A percentile compares a stretch with the other conserved stretches of the same genome.
phyloP scores from a whole-genome alignment of 2,113 vertebrate genomes.

The Chinchilla lanigera region DNA sequence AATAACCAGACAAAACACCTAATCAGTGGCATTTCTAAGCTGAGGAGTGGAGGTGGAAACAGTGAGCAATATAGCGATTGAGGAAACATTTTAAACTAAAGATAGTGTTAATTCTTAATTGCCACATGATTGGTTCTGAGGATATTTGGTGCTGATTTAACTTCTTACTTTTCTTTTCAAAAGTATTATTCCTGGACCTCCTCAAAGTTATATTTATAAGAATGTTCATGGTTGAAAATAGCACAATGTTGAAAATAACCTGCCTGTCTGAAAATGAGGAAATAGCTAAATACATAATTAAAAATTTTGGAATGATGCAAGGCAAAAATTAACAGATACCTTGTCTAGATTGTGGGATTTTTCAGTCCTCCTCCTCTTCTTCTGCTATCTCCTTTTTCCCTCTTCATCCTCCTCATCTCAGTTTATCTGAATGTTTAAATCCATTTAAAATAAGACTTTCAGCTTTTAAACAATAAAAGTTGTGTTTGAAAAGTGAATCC shows the following conservation, averaged over 20 bases:
- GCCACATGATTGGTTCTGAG: neutral
- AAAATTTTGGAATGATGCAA: neutral
- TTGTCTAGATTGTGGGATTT: neutral
- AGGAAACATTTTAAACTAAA: neutral
- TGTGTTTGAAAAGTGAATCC: slow-evolving; percentile 52
- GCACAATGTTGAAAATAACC: neutral
- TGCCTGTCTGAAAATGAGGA: neutral
- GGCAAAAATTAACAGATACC: neutral
- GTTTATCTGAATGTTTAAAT: slow-evolving; percentile 45
- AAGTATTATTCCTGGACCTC: neutral
- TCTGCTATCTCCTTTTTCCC: neutral
- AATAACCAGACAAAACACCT: neutral
- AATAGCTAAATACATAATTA: neutral
- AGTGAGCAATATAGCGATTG: neutral
- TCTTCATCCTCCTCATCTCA: neutral
- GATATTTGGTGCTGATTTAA: neutral
- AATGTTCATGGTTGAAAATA: neutral
- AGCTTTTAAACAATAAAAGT: slow-evolving; percentile 22
- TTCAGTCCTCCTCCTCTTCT: neutral
- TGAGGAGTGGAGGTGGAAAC: neutral
- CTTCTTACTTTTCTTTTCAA: neutral
- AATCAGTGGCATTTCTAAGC: neutral
- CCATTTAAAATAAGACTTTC: slow-evolving; percentile 44
- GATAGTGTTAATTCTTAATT: neutral
- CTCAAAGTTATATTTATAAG: neutral